Percentiles rank a stretch among this genome's conserved stretches.
These are phyloP conservation scores for Tetragnatha montana DNA, from an alignment of 2,888 invertebrate genomes.

Conservation along the genomic window DNA sequence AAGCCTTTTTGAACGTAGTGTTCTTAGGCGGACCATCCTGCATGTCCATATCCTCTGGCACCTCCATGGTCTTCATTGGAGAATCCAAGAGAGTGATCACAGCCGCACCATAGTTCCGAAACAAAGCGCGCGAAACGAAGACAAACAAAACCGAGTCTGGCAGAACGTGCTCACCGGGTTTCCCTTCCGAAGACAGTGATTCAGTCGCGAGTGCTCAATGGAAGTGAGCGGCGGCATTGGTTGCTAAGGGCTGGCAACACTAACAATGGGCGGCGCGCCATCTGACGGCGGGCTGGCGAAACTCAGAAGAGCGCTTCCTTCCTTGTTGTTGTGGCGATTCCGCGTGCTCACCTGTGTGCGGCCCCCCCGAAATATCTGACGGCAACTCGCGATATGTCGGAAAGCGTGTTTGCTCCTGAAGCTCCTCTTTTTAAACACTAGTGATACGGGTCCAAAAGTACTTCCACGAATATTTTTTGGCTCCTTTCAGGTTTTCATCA, in stretches of 20 bases:
- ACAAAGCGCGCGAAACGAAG: background rate
- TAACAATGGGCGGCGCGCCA: conserved; percentile 48
- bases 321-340: too few species aligned
- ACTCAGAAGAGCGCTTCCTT: too few species aligned
- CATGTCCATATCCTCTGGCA: conserved; percentile 67
- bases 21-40: conserved; percentile 61
- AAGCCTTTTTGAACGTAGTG: conserved; percentile 84
- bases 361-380: too few species aligned
- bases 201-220: conserved; percentile 30
- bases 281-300: conserved; percentile 14
- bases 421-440: too few species aligned
- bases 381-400: too few species aligned
- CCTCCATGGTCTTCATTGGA: conserved; percentile 42
- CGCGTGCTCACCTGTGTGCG: too few species aligned
- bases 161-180: conserved; percentile 7
- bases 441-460: too few species aligned
- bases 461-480: too few species aligned
- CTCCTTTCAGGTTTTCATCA: background rate
- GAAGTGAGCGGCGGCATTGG: conserved; percentile 51
- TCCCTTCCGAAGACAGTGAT: conserved; percentile 5
- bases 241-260: conserved; percentile 48
- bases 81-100: conserved; percentile 30
- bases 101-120: background rate
- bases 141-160: background rate
- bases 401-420: too few species aligned